Percentiles rank a stretch among this genome's conserved stretches.
These are phyloP conservation scores for Heliconius hortense DNA, from an alignment of 2,888 invertebrate genomes.

Conservation along the genomic window DNA sequence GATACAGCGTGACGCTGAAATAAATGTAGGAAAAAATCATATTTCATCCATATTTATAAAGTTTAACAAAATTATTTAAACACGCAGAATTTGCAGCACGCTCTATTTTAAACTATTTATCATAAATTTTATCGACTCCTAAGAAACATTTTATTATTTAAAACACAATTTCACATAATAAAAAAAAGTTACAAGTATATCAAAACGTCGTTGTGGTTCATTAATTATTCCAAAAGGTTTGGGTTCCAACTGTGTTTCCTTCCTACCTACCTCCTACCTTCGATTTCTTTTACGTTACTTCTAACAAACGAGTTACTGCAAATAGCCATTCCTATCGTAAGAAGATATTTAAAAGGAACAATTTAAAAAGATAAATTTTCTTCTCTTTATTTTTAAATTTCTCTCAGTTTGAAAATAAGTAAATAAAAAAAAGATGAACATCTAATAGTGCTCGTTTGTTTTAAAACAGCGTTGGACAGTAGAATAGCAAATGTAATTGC, in stretches of 20 bases:
- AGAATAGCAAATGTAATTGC: slow-evolving; percentile 42
- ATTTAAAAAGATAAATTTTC: not conserved
- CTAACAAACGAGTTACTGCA: not conserved
- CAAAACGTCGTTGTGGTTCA: not conserved
- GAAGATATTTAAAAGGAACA: not conserved
- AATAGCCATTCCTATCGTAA: not conserved
- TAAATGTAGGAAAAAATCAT: not conserved
- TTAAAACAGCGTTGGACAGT: slow-evolving; percentile 36
- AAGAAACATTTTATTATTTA: not conserved
- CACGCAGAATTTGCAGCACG: not conserved
- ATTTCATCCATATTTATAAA: too few relatives aligned
- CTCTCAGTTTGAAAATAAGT: not conserved
- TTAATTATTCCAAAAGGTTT: not conserved
- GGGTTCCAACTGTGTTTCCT: not conserved
- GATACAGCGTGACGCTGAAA: too few relatives aligned
- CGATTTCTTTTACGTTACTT: not conserved
- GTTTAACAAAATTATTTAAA: not conserved
- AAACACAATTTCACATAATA: not conserved
- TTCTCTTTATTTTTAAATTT: not conserved
- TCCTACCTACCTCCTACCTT: not conserved
- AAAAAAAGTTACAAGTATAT: too few relatives aligned
- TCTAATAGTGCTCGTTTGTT: slow-evolving; percentile 36
- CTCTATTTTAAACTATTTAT: not conserved
- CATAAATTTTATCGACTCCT: not conserved
- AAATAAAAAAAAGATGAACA: slow-evolving; percentile 24